Percentiles rank a stretch among this genome's conserved stretches.
Evolutionary conservation across 2,113 vertebrate species (phyloP).

Genomic region (Anguilla japonica): DNA sequence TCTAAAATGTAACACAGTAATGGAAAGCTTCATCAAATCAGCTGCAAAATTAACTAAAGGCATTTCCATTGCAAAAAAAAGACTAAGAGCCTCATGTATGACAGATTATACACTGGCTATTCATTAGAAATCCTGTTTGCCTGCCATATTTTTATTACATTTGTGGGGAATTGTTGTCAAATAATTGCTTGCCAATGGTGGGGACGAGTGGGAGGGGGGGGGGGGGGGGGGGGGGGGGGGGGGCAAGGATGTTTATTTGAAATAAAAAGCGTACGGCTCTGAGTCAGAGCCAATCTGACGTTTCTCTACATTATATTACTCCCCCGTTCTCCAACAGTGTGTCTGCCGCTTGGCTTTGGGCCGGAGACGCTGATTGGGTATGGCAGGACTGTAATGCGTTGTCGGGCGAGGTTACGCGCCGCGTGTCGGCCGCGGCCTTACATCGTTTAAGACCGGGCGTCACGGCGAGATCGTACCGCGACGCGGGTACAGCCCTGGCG

Average conservation of each 20-base stretch:
- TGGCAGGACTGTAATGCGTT: conserved; percentile 76
- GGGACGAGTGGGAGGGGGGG: too few species aligned
- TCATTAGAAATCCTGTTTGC: too few species aligned
- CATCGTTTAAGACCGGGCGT: conserved; percentile 57
- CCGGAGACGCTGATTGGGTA: conserved; percentile 62
- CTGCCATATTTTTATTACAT: not conserved
- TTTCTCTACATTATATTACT: conserved; percentile 46
- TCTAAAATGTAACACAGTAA: not conserved
- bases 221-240: not conserved
- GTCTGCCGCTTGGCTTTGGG: conserved; percentile 55
- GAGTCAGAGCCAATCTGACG: conserved; percentile 52
- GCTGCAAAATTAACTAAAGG: too few species aligned
- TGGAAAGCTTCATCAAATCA: not conserved
- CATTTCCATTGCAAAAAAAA: too few species aligned
- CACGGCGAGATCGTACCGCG: conserved; percentile 58
- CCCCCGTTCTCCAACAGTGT: conserved; percentile 53
- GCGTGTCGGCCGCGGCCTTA: conserved; percentile 62
- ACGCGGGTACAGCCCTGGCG: conserved; percentile 43
- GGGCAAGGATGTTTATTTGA: not conserved
- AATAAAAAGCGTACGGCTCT: not conserved
- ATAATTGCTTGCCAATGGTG: not conserved
- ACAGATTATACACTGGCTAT: not conserved
- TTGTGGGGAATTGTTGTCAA: not conserved
- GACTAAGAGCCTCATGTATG: not conserved
- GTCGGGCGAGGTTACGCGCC: conserved; percentile 71